These are phyloP conservation scores for Coreoperca whiteheadi DNA, from an alignment of 2,113 vertebrate genomes.

Conservation along the genomic window DNA sequence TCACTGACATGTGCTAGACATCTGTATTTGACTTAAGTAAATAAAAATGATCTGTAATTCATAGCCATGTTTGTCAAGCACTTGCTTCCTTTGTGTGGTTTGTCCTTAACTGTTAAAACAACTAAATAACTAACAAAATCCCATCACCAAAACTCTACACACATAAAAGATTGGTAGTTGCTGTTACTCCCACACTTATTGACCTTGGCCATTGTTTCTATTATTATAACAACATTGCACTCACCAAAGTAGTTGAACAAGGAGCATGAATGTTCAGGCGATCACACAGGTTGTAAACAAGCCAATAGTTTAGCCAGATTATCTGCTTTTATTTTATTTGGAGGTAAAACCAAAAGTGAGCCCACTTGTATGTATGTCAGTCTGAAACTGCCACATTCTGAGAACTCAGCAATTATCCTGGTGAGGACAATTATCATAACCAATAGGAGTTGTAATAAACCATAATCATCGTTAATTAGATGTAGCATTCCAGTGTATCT, in stretches of 20 bases:
- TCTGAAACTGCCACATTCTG: neutral
- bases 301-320: neutral
- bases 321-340: neutral
- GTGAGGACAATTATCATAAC: no score
- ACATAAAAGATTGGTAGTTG: neutral
- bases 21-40: conserved; percentile 58
- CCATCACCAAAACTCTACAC: neutral
- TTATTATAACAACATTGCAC: neutral
- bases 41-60: conserved; percentile 67
- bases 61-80: conserved; percentile 30
- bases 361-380: neutral
- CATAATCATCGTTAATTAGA: no score
- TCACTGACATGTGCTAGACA: conserved; percentile 81
- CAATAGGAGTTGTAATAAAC: no score
- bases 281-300: neutral
- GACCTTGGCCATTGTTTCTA: neutral
- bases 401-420: no score
- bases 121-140: neutral
- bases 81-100: conserved; percentile 14
- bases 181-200: neutral
- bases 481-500: no score
- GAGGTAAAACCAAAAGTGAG: neutral
- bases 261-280: neutral
- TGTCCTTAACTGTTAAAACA: neutral
- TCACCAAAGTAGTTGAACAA: neutral